phyloP scores from a whole-genome alignment of 2,113 vertebrate genomes.

The Megatriorchis doriae region DNA sequence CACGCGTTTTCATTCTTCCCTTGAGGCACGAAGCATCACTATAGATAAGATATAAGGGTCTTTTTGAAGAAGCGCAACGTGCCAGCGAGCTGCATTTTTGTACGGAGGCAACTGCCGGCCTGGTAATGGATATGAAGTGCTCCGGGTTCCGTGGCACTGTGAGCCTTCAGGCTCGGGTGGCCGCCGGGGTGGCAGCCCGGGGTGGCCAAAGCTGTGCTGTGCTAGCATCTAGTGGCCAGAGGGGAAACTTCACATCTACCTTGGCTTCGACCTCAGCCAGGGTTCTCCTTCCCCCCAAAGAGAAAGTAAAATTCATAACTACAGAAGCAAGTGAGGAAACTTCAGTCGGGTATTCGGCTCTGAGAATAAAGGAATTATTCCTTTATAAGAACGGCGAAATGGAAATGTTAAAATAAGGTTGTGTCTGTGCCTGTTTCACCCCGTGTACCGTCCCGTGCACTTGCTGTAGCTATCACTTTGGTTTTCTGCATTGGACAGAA shows the following conservation, averaged over 20 bases:
- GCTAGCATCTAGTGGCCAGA: constrained; percentile 19
- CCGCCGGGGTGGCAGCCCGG: neutral
- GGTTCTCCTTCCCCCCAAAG: neutral
- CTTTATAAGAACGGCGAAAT: neutral
- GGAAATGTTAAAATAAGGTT: neutral
- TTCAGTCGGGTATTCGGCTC: neutral
- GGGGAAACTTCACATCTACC: neutral
- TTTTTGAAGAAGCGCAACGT: neutral
- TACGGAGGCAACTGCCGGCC: neutral
- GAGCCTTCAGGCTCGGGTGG: neutral
- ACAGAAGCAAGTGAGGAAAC: neutral
- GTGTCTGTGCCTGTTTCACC: neutral
- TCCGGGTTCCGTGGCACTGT: accelerated
- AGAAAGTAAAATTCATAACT: neutral
- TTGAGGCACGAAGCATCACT: neutral
- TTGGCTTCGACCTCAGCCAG: neutral
- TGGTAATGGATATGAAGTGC: accelerated
- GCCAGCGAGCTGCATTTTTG: neutral
- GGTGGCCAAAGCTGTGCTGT: neutral
- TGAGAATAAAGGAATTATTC: neutral
- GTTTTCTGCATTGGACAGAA: neutral
- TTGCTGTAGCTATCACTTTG: neutral
- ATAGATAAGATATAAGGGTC: accelerated
- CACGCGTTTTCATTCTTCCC: neutral
- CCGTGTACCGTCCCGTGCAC: accelerated